Conservation (phyloP, 2,113 vertebrate species). For the Pholis gunnellus region DNA sequence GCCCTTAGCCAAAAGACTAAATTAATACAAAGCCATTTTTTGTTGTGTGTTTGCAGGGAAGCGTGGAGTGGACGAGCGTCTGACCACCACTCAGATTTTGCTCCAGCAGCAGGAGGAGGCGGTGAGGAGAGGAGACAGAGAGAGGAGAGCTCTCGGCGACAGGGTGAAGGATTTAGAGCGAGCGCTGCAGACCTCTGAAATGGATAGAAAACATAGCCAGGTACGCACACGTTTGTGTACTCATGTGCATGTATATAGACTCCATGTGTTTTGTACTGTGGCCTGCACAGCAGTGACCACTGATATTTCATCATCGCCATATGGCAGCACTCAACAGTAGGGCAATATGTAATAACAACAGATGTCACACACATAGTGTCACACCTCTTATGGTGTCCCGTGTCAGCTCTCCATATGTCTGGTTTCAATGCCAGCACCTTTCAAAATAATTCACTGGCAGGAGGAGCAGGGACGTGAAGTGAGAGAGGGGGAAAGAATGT, state of each 20-base stretch:
- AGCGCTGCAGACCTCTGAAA: conserved; percentile 79
- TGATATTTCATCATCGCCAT: conserved; percentile 41
- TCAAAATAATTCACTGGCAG: conserved; percentile 37
- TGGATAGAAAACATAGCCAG: conserved; percentile 84
- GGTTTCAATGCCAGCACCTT: conserved; percentile 28
- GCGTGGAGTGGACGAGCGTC: conserved; percentile 79
- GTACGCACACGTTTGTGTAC: conserved; percentile 67
- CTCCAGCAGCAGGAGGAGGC: conserved; percentile 89
- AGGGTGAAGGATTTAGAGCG: conserved; percentile 86
- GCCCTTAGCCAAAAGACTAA: background rate
- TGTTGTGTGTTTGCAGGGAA: conserved; percentile 76
- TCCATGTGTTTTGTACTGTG: conserved; percentile 13
- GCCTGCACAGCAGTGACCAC: conserved; percentile 33
- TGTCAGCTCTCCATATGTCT: conserved; percentile 64
- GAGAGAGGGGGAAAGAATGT: background rate
- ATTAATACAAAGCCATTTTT: background rate
- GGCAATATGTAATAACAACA: conserved; percentile 67
- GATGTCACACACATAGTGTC: conserved; percentile 54
- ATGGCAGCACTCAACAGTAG: conserved; percentile 52
- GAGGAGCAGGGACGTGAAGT: conserved; percentile 18
- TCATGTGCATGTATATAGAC: background rate
- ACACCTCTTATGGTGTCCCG: conserved; percentile 16
- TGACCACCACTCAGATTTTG: conserved; percentile 84
- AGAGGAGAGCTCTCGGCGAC: conserved; percentile 83
- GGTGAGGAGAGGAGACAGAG: conserved; percentile 83